Conservation (phyloP, 2,113 vertebrate species). For the Irena cyanogastra region DNA sequence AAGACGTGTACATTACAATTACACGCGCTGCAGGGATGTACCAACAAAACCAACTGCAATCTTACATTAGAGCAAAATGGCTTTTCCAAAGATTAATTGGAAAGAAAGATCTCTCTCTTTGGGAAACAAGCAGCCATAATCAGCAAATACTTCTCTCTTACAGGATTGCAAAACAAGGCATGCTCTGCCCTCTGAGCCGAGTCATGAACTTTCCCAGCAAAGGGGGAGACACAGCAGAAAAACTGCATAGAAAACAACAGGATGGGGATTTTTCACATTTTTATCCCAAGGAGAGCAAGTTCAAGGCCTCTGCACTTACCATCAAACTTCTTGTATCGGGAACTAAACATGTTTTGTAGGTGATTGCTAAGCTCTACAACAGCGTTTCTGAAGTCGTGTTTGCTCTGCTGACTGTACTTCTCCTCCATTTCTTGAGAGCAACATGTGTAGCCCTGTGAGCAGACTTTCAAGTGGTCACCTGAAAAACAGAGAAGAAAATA, state of each 20-base stretch:
- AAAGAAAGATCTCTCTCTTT: neutral
- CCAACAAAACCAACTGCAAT: neutral
- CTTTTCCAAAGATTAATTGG: neutral
- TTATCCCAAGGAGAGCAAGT: neutral
- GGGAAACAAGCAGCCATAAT: constrained; percentile 1
- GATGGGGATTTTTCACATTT: neutral
- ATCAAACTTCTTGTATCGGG: constrained; percentile 89
- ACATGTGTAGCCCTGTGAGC: constrained; percentile 90
- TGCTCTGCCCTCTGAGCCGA: neutral
- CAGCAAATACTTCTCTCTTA: constrained; percentile 39
- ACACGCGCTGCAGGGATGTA: accelerated
- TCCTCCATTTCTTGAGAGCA: constrained; percentile 98
- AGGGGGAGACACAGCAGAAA: neutral
- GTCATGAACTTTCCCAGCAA: constrained; percentile 11
- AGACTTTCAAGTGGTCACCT: constrained; percentile 94
- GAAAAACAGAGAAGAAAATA: constrained; percentile 43
- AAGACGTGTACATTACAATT: neutral
- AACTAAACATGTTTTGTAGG: constrained; percentile 86
- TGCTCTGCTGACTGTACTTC: constrained; percentile 90
- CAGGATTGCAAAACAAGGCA: neutral
- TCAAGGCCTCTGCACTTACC: constrained; percentile 62
- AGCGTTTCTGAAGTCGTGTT: constrained; percentile 86
- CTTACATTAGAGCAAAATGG: neutral
- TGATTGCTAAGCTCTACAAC: constrained; percentile 83
- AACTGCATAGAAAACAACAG: neutral